Evolutionary conservation across 2,113 vertebrate species (phyloP).

Genomic region (Nannospalax galili): DNA sequence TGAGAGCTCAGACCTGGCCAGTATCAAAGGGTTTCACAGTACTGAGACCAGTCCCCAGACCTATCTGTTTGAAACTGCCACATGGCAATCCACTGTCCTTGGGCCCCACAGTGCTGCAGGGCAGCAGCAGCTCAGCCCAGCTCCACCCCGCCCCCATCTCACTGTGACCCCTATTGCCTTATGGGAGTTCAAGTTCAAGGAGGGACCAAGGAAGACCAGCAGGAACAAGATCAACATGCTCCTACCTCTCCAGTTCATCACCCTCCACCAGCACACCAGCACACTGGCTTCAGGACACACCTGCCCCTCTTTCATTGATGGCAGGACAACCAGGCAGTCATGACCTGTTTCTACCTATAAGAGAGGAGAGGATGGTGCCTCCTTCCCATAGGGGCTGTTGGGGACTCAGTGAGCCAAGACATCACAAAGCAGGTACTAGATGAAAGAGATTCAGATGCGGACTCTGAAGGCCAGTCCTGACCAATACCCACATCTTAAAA

Average conservation of each 20-base stretch:
- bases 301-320: neutral
- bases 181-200: neutral
- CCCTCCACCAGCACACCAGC: neutral
- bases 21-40: neutral
- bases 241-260: neutral
- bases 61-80: neutral
- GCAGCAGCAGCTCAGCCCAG: neutral
- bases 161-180: neutral
- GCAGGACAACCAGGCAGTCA: neutral
- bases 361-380: accelerated
- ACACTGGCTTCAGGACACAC: neutral
- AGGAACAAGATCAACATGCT: neutral
- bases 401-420: neutral
- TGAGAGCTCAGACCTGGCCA: neutral
- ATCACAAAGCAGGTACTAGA: neutral
- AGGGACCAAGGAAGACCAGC: neutral
- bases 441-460: neutral
- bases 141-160: neutral
- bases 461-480: neutral
- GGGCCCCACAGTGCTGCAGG: neutral
- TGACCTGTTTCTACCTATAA: neutral
- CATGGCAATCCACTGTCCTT: accelerated
- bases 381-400: too few species aligned
- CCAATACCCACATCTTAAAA: neutral
- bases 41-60: neutral